Base-by-base conservation (phyloP, 1,140 invertebrate genomes). In the Drosophila hydei region DNA sequence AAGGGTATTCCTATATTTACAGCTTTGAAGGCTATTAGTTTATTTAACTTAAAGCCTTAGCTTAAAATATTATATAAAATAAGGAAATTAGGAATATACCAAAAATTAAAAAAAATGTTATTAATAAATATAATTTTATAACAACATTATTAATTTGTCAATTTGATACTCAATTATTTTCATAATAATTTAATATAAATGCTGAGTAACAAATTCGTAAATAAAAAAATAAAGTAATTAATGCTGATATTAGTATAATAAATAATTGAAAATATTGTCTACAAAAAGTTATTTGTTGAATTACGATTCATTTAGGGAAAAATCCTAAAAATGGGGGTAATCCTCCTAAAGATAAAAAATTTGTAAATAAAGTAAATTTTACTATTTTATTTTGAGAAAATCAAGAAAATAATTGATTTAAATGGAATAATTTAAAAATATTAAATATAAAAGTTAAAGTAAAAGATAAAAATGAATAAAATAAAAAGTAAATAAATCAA, bases 1-100 rank as follows among this genome's bases (percentile, higher is more conserved):
- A 92, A 91, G 92, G 80, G 50, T 67, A 79, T 77, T 79, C 92
- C 91, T 91, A 91, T 92, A 92, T 92, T 91, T 83, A 92, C 85
- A 93, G 92, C 92, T 93, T 93, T 94, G 93, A 93, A 93, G 92
- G 92, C 81, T 93, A 92, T 92, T 92, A 93, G 92, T 93, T 93
- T 93, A 65, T 78, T 92, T 93, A 93, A 93, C 92, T 93, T 93
- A 93, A 93, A 93, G 91, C 91, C 90, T 93, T 93, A 92, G n/a
- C n/a, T n/a, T n/a, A n/a, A n/a, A n/a, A n/a, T n/a, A n/a, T n/a
- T n/a, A n/a, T n/a, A n/a, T n/a, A n/a, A n/a, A n/a, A n/a, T n/a
- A n/a, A n/a, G n/a, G n/a, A n/a, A n/a, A n/a, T n/a, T n/a, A n/a
- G n/a, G n/a, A n/a, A n/a, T n/a, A n/a, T n/a, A n/a, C n/a, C n/a